Conservation (phyloP, 2,113 vertebrate genomes). For the Ivindomyrus marchei region DNA sequence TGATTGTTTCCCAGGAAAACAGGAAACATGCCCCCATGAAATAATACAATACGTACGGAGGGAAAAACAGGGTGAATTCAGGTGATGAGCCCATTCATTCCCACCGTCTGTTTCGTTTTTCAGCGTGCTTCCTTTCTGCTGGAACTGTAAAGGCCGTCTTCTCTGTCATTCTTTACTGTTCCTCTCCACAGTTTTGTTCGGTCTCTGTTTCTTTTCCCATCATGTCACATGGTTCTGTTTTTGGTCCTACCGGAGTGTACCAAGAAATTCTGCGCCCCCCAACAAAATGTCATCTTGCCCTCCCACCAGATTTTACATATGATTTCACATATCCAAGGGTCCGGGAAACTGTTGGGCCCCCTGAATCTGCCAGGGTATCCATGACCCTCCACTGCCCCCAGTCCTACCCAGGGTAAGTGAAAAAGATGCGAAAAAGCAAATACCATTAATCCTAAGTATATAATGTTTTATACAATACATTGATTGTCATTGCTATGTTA, state of each 20-base stretch:
- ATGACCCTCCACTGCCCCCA: neutral
- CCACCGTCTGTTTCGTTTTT: neutral
- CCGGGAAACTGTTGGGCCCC: neutral
- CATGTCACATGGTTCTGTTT: neutral
- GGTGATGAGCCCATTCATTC: neutral
- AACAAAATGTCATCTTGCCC: no score
- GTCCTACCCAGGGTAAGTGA: neutral
- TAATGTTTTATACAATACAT: neutral
- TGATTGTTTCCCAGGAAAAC: no score
- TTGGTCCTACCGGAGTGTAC: neutral
- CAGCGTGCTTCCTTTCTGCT: neutral
- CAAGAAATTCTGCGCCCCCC: no score
- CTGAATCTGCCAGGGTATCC: neutral
- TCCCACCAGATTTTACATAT: no score
- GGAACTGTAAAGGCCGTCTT: neutral
- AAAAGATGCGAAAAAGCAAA: neutral
- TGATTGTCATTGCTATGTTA: neutral
- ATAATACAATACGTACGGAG: neutral
- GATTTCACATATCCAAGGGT: neutral
- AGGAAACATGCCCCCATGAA: no score
- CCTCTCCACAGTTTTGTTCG: neutral
- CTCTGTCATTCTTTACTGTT: neutral
- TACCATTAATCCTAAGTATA: neutral
- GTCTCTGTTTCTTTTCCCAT: neutral
- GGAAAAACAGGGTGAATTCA: neutral